phyloP scores from a whole-genome alignment of 2,888 invertebrate species.

The Spialia ferax region DNA sequence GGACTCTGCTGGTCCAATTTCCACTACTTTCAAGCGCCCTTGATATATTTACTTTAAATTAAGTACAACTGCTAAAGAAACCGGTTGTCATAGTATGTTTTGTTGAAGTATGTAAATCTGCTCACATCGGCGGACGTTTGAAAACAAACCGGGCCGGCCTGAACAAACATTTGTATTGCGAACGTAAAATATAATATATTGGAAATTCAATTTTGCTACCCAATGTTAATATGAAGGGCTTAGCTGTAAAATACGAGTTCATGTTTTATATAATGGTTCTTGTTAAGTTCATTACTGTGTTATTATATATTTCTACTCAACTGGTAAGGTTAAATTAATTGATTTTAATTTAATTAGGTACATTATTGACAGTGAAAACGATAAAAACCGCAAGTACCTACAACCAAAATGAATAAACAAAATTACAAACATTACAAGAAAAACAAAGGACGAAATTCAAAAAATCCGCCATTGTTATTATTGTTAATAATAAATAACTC shows the following conservation, averaged over 20 bases:
- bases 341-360: too few species aligned
- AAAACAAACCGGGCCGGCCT: slow-evolving; percentile 24
- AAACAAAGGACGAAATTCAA: neutral
- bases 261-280: neutral
- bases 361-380: too few species aligned
- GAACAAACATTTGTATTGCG: slow-evolving; percentile 29
- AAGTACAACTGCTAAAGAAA: neutral
- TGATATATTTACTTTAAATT: neutral
- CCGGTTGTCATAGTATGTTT: neutral
- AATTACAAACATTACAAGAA: neutral
- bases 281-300: neutral
- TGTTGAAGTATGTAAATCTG: slow-evolving; percentile 7
- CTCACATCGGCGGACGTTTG: neutral
- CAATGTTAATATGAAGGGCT: neutral
- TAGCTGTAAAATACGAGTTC: neutral
- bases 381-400: neutral
- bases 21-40: neutral
- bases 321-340: too few species aligned
- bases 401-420: neutral
- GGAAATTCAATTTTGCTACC: slow-evolving; percentile 24
- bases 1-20: neutral
- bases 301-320: too few species aligned
- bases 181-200: slow-evolving; percentile 30
- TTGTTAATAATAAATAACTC: slow-evolving; percentile 7
- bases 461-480: neutral